Evolutionary conservation across 2,797 vertebrate genomes (phyloP), one percentile per base, ranked within the genome.

Genomic region (Enteromius mattozi): DNA sequence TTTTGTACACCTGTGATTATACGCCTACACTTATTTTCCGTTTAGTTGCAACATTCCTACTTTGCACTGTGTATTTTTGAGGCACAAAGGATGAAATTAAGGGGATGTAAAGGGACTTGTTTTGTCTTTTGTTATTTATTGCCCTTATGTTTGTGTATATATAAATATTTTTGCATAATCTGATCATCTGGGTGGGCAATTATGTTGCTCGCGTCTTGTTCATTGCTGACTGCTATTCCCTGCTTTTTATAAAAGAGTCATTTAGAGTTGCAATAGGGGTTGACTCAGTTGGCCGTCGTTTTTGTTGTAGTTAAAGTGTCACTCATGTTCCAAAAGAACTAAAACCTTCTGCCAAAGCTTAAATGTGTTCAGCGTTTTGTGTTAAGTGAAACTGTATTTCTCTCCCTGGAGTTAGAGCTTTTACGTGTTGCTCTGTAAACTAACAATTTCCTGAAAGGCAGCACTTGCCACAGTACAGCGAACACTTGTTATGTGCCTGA

Each of bases 401-500:
- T 87, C 79, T 79, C 72, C 80, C 84, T 72, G 13, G 49, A 87
- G 88, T 89, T 91, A 88, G 85, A 92, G 92, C 91, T 94, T 93
- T 93, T 92, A 89, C 49, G 42, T 88, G 89, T 90, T 88, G 89
- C 80, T 91, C 85, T 92, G 91, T 94, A 90, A 90, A 91, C 81
- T 77, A 69, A 78, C 17, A 78, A 81, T 89, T 91, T 92, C 84
- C 56, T 89, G 91, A 90, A 82, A 91, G 86, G 86, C 88, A 89
- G 85, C 88, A 91, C 78, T 89, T 61, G 90, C 92, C 92, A 93
- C 83, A 87, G 91, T 91, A 90, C 86, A 89, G 89, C 51, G 87
- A 86, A 93, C 90, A 92, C 91, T 92, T 93, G 92, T 94, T 88
- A 92, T 89, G 94, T 95, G 94, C 94, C 94, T 95, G 93, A 95